phyloP scores from a whole-genome alignment of 64 coral and sea anemone genomes.

The Cladopsammia gracilis region DNA sequence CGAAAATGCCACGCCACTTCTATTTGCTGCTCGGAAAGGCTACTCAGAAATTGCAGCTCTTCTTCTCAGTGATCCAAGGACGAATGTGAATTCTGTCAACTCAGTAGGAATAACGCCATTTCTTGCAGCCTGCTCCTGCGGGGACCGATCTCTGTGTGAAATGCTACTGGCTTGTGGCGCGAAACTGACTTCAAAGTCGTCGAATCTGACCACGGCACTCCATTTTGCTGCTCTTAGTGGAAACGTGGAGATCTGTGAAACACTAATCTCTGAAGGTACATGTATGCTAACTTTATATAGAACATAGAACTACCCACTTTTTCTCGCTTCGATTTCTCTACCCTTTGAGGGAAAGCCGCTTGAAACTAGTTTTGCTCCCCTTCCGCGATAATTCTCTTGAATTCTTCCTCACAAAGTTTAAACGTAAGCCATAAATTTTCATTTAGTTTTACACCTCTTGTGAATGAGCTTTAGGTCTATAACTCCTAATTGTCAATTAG shows the following conservation, averaged over 20 bases:
- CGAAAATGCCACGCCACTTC: constrained; percentile 21
- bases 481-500: too few relatives aligned
- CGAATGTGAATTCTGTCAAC: constrained; percentile 29
- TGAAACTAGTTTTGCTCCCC: background rate
- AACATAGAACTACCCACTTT: background rate
- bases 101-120: constrained; percentile 35
- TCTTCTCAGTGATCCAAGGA: constrained; percentile 14
- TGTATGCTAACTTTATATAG: background rate
- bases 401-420: too few relatives aligned
- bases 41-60: constrained; percentile 48
- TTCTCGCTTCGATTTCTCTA: background rate
- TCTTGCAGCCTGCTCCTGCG: constrained; percentile 15
- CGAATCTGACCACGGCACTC: constrained; percentile 33
- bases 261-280: constrained; percentile 58
- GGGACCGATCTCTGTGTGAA: constrained; percentile 27
- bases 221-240: constrained; percentile 34
- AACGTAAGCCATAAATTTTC: too few relatives aligned
- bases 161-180: constrained; percentile 22
- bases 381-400: too few relatives aligned
- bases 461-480: too few relatives aligned
- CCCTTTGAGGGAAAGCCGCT: background rate
- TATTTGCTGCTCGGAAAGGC: constrained; percentile 36
- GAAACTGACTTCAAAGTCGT: constrained; percentile 13
- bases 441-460: too few relatives aligned
- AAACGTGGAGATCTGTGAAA: constrained; percentile 13